Conservation (phyloP, 2,113 vertebrate species). For the Malurus melanocephalus region DNA sequence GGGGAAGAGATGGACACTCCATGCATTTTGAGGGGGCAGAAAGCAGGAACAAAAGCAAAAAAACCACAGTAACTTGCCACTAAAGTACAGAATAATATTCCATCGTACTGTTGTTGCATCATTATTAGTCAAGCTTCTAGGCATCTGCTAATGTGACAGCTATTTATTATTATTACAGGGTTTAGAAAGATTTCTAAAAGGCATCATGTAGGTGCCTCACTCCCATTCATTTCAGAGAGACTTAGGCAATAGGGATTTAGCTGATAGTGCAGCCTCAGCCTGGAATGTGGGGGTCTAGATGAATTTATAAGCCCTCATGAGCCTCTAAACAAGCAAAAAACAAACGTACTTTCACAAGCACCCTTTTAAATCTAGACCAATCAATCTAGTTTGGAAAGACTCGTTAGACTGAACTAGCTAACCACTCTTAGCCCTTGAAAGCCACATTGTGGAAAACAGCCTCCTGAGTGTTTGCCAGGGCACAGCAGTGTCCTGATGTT, state of each 20-base stretch:
- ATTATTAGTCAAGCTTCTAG: conserved; percentile 35
- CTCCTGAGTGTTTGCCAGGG: not conserved
- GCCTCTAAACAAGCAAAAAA: not conserved
- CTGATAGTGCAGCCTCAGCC: not conserved
- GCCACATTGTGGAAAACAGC: not conserved
- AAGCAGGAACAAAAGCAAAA: not conserved
- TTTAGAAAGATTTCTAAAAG: conserved; percentile 20
- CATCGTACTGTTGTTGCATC: not conserved
- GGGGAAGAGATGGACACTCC: not conserved
- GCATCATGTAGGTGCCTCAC: not conserved
- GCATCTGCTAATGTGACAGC: conserved; percentile 11
- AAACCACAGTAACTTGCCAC: not conserved
- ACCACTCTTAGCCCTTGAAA: not conserved
- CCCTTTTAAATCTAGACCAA: not conserved
- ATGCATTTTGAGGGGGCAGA: not conserved
- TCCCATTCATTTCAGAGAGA: not conserved
- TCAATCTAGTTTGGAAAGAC: not conserved
- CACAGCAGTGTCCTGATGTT: not conserved
- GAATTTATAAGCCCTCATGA: not conserved
- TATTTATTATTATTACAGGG: not conserved
- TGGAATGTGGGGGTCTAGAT: not conserved
- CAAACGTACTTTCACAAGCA: not conserved
- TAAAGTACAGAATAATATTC: not conserved
- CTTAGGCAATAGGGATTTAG: not conserved
- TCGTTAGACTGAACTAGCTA: not conserved